A percentile compares a stretch with the other conserved stretches of the same genome.
Conservation (phyloP, 2,797 vertebrate species). For the Lepilemur septentrionalis region DNA sequence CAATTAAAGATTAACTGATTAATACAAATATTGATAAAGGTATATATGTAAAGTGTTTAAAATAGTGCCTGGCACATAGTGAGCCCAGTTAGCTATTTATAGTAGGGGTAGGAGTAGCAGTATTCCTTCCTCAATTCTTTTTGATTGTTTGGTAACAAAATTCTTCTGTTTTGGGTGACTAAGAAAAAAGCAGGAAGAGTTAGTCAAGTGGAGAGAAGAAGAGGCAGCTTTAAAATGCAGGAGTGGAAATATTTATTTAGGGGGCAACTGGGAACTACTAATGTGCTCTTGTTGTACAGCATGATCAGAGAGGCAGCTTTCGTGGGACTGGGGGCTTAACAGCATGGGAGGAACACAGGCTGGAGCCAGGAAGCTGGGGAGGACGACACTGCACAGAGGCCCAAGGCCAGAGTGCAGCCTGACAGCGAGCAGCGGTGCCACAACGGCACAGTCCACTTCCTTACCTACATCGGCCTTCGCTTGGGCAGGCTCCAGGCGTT, state of each 20-base stretch:
- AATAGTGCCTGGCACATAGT: neutral
- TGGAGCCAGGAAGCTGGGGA: neutral
- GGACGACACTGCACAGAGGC: neutral
- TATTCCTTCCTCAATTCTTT: neutral
- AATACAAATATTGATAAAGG: neutral
- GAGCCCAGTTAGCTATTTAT: neutral
- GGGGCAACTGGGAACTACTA: neutral
- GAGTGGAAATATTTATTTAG: neutral
- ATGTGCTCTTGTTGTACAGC: neutral
- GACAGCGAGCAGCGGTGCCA: neutral
- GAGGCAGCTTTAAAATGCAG: neutral
- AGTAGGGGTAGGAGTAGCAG: neutral
- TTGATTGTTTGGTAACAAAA: neutral
- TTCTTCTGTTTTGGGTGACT: neutral
- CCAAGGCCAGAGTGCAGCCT: neutral
- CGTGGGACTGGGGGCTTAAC: neutral
- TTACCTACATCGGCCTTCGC: neutral
- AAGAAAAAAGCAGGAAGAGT: neutral
- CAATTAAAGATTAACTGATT: neutral
- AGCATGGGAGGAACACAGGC: neutral
- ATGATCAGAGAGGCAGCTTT: neutral
- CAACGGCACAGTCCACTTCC: neutral
- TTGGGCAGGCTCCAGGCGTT: neutral
- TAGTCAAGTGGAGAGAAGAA: neutral
- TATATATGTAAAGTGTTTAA: neutral